Base-by-base conservation (phyloP, 1,140 invertebrate genomes). In the Temnothorax longispinosus region DNA sequence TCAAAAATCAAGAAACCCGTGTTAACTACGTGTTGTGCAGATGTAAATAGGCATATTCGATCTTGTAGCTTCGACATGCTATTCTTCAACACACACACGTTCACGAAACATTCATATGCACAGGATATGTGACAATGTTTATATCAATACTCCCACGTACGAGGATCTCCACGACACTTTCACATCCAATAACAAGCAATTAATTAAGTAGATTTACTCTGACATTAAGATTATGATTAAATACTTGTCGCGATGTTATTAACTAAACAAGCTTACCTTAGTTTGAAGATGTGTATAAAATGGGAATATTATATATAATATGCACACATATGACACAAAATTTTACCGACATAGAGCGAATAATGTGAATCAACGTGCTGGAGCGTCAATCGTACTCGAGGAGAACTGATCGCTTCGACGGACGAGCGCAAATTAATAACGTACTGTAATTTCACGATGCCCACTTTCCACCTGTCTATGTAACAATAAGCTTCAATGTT, bases 391-490 rank as follows among this genome's bases (percentile, higher is more conserved):
- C 86, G 41, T 21, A 44, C n/a, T 18, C 6, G 27, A 47, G 13
- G 8, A 78, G 87, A 91, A 92, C 86, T 65, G 75, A 50, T 90
- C 82, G 84, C 85, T 80, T 58, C 81, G 75, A 64, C 87, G 72
- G 67, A 85, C 85, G 77, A 88, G 85, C 85, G 81, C 74, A 78
- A 89, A 92, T 91, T 92, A 92, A 92, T 91, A 91, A 89, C 81
- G 87, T 87, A 86, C 85, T 76, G 74, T 91, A 91, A 89, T 85
- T 72, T 88, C 80, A 75, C 80, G 86, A 91, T 74, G 81, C 65
- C 87, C 69, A 64, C 88, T 90, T 74, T 87, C 87, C 88, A 90
- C 89, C 91, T 92, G 90, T 87, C 86, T 82, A 62, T 71, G 67
- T 82, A 56, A 80, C 89, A 92, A 91, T 92, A 92, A 92, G 88